A percentile compares a stretch with the other conserved stretches of the same genome.
Evolutionary conservation across 2,797 vertebrate species (phyloP).

Genomic region (Danio kyathit): DNA sequence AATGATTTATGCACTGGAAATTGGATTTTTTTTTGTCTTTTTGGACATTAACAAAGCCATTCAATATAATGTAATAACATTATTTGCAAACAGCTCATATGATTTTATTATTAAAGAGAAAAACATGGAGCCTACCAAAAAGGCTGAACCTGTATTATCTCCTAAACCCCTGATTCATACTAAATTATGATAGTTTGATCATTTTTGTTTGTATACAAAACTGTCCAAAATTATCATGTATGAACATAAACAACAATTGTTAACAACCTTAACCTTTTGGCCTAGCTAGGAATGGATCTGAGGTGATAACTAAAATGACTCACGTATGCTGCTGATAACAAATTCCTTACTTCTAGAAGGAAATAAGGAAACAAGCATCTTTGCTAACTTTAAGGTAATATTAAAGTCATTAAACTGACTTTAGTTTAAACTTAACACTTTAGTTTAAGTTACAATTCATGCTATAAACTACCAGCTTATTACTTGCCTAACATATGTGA

Average conservation of each 20-base stretch:
- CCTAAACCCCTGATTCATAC: not conserved
- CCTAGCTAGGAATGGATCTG: constrained; percentile 7
- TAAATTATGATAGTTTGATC: not conserved
- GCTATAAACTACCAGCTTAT: too few species aligned
- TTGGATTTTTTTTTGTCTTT: not conserved
- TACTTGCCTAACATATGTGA: too few species aligned
- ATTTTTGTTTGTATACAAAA: not conserved
- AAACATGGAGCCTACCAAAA: not conserved
- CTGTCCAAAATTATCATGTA: constrained; percentile 8
- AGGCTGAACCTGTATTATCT: not conserved
- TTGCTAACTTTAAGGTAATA: not conserved
- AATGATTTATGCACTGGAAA: not conserved
- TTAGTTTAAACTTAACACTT: too few species aligned
- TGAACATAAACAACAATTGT: constrained; percentile 1
- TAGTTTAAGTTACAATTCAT: too few species aligned
- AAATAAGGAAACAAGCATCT: not conserved
- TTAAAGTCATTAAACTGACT: not conserved
- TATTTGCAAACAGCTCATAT: not conserved
- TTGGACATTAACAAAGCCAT: not conserved
- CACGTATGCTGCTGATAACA: not conserved
- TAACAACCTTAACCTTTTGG: constrained; percentile 13
- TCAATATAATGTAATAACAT: not conserved
- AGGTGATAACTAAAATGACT: not conserved
- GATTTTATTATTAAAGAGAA: not conserved
- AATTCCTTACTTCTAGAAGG: not conserved